These are phyloP conservation scores for Aselliscus stoliczkanus DNA, from an alignment of 2,797 vertebrate species.

Conservation along the genomic window DNA sequence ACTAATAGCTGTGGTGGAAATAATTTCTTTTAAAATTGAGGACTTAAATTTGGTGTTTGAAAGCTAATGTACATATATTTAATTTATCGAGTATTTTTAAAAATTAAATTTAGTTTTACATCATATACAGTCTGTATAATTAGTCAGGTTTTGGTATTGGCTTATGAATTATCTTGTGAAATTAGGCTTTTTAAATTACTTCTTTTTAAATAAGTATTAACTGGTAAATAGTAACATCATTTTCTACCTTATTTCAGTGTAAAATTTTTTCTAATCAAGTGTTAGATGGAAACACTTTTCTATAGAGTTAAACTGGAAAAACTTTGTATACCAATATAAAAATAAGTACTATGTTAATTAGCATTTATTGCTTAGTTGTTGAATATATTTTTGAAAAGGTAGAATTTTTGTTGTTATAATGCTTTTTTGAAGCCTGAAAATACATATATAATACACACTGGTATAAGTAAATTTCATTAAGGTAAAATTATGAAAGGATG, in stretches of 20 bases:
- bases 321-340: not conserved
- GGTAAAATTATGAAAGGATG: not conserved
- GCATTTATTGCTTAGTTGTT: not conserved
- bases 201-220: constrained; percentile 5
- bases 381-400: not conserved
- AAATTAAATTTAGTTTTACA: not conserved
- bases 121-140: not conserved
- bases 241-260: not conserved
- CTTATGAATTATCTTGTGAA: not conserved
- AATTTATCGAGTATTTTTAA: not conserved
- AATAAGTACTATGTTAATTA: not conserved
- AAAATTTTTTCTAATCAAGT: not conserved
- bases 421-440: not conserved
- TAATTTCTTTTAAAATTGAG: not conserved
- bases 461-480: not conserved
- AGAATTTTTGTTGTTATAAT: not conserved
- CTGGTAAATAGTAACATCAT: not conserved
- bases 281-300: not conserved
- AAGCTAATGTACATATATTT: not conserved
- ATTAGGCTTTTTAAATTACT: not conserved
- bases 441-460: not conserved
- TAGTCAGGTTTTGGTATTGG: not conserved
- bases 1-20: not conserved
- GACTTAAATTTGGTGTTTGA: constrained; percentile 20
- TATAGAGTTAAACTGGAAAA: not conserved